Base-by-base conservation (phyloP, 2,113 vertebrate species). In the Engraulis encrasicolus region DNA sequence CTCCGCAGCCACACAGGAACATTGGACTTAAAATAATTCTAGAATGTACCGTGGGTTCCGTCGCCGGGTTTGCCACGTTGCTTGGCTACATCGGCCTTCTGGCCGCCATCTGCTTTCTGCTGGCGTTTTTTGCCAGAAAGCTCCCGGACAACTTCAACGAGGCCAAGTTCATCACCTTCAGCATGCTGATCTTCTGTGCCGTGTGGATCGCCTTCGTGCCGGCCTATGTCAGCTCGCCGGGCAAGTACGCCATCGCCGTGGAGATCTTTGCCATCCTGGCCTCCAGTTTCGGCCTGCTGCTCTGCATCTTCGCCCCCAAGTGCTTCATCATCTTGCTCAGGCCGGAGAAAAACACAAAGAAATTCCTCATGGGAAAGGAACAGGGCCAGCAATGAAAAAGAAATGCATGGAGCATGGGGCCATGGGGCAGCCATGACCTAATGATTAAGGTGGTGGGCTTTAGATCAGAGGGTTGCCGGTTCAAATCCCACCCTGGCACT, bases 171-270 rank as follows among this genome's bases (percentile, higher is more conserved):
- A 92, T 93, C 74, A 92, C 92, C 0, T 93, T 93, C 81, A 94
- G 93, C 81, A 94, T 95, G 94, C 79, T 95, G 49, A 93, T 94
- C n/a, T 95, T 95, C 82, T 94, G 92, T 80, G 92, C 92, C 27
- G 92, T 94, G 61, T 94, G 93, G 92, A 87, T 93, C 23, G 80
- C 90, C 0, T 94, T 93, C 78, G 85, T 94, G 0, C 93, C 94
- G 23, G 94, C 93, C 2, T 94, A 95, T 58, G 36, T 95, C 85
- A 95, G 88, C 82, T 93, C 93, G 0, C 93, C 94, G 0, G 93
- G 93, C 1, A 94, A 93, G 85, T 95, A 94, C 85, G 89, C 91
- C 19, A 92, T 91, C 12, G 93, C 91, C 52, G 93, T 95, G 27
- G 92, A 95, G 84, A 87, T 92, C 50, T 94, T 95, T 87, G 94